Base-by-base conservation (phyloP, 2,888 invertebrate genomes). In the Harmothoe impar region DNA sequence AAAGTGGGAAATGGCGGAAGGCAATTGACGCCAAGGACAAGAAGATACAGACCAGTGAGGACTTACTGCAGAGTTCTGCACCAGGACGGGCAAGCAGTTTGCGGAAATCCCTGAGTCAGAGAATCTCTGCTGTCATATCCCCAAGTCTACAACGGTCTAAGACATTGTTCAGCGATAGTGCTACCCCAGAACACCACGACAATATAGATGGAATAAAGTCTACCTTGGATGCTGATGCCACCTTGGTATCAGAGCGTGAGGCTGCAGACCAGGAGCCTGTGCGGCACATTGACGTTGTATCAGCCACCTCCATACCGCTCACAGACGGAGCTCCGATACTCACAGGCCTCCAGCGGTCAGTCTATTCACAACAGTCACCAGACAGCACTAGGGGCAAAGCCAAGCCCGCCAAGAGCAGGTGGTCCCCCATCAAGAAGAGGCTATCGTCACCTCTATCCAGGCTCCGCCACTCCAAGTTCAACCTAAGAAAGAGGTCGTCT, bases 21-120 rank as follows among this genome's bases (percentile, higher is more conserved):
- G 7, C 86, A 20, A 25, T 31, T 33, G 31, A 54, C 0, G 81
- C 81, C 17, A 43, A 81, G 43, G 10, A 81, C 43, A 81, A 81
- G 43, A 35, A 81, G 43, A 81, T 81, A 33, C 81, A 81, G n/a
- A 81, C 81, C 0, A n/a, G 7, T 35, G 81, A 81, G 43, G 81
- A 33, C n/a, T 81, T 35, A 33, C 43, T 35, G 35, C 23, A 15
- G 52, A 54, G n/a, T 23, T 25, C 25, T 15, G 17, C 29, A 29
- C 29, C 17, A 7, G 72, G 15, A 3, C 5, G 17, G 15, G 31
- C 20, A 17, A 81, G 35, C 7, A 33, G 25, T 15, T 35, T 81
- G 23, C 15, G 81, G 5, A 33, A 54, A 20, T 54, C 56, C 5
- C 29, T 86, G 7, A 54, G 86, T 52, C 10, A 86, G 10, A 86